Base-by-base conservation (phyloP, 2,888 invertebrate genomes). In the Drosophila helvetica region DNA sequence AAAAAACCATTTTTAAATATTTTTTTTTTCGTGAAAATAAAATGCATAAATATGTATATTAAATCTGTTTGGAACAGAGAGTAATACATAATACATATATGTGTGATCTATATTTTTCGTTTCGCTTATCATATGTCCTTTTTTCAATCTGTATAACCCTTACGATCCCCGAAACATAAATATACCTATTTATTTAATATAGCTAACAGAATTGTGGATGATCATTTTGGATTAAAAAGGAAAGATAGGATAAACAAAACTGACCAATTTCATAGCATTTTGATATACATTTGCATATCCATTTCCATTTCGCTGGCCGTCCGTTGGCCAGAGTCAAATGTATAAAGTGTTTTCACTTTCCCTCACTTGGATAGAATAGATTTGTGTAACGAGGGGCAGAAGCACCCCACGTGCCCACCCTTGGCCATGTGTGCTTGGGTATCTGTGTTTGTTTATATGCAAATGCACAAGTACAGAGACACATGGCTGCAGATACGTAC, bases 381-480 rank as follows among this genome's bases (percentile, higher is more conserved):
- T 64, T 45, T 52, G 18, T 46, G 45, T 38, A 51, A 46, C 33
- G n/a, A 45, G 62, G 45, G 64, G 19, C 27, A 17, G 12, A 38
- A 15, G 27, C 47, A 30, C 47, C 64, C 53, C 64, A 65, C 65
- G 64, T 66, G 66, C 55, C 68, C 43, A 67, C 67, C 70, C 69
- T 62, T 68, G 25, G 57, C 19, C 54, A 51, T 65, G 43, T 65
- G 68, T 70, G 69, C 63, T 53, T 63, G 27, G 27, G 27, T 27
- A 27, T 8, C 27, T 27, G 66, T 56, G 46, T 58, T 58, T 60
- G 66, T 25, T 42, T 46, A 77, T 27, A 57, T 60, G 59, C 56
- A 65, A 45, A 55, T 60, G 10, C 53, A 19, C 15, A 9, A 33
- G 27, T 15, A 22, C 25, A 52, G 18, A 2, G 27, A 38, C 7